Percentiles rank a stretch among this genome's conserved stretches.
phyloP scores from a whole-genome alignment of 2,113 vertebrate species.

The Leiothrix lutea region DNA sequence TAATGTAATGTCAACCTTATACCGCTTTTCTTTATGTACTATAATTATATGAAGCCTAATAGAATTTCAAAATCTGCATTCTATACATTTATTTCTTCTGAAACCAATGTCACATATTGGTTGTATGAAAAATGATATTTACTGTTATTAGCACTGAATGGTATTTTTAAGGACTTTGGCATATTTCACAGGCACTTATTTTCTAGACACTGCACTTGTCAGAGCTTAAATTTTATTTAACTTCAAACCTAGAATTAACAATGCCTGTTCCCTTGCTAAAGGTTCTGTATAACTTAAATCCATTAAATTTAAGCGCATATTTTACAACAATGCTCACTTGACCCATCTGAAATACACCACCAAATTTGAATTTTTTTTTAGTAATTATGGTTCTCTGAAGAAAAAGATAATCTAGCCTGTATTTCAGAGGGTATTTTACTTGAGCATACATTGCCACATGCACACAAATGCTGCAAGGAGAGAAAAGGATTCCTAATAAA shows the following conservation, averaged over 20 bases:
- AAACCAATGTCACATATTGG: constrained; percentile 43
- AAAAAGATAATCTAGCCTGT: constrained; percentile 20
- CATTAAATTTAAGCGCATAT: constrained; percentile 35
- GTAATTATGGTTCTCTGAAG: constrained; percentile 33
- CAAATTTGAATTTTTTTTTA: neutral
- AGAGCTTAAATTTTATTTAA: constrained; percentile 67
- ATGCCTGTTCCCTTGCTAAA: constrained; percentile 40
- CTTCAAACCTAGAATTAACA: constrained; percentile 63
- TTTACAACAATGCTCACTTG: constrained; percentile 50
- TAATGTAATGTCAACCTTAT: constrained; percentile 63
- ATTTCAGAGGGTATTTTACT: constrained; percentile 35
- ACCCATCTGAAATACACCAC: constrained; percentile 30
- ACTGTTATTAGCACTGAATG: constrained; percentile 57
- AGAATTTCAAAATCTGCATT: constrained; percentile 66
- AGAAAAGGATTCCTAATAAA: constrained; percentile 29
- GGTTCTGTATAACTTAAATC: constrained; percentile 52
- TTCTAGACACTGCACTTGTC: constrained; percentile 59
- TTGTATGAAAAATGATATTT: constrained; percentile 60
- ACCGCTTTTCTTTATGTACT: constrained; percentile 55
- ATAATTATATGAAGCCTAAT: constrained; percentile 59
- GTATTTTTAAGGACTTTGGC: constrained; percentile 55
- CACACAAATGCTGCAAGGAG: constrained; percentile 1
- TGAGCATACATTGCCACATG: neutral
- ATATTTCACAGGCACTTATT: constrained; percentile 64
- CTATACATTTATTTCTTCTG: constrained; percentile 67